A percentile compares a stretch with the other conserved stretches of the same genome.
Conservation (phyloP, 2,888 invertebrate species). For the Netelia melanura region DNA sequence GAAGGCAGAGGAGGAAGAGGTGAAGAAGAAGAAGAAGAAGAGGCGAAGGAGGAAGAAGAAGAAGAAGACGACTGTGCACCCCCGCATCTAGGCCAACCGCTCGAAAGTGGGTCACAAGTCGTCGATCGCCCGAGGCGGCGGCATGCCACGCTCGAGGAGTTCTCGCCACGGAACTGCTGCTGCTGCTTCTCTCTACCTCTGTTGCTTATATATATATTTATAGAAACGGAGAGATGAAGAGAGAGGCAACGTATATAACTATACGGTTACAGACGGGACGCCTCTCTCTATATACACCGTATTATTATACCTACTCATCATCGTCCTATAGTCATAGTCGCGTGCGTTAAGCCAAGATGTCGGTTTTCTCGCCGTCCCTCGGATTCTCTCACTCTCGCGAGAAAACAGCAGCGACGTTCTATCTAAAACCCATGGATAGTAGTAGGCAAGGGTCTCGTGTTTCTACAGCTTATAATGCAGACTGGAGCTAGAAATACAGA, state of each 20-base stretch:
- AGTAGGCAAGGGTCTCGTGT: not conserved
- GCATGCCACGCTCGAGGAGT: conserved; percentile 67
- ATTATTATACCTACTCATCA: conserved; percentile 66
- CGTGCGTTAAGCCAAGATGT: conserved; percentile 60
- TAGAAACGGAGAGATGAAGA: not conserved
- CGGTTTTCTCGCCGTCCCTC: conserved; percentile 48
- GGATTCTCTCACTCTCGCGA: conserved; percentile 1
- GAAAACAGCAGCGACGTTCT: conserved; percentile 38
- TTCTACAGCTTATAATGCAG: conserved; percentile 5
- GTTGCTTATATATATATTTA: conserved; percentile 10
- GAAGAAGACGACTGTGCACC: conserved; percentile 75
- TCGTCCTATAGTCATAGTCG: conserved; percentile 33
- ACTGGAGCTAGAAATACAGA: no score
- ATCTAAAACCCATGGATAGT: conserved; percentile 34
- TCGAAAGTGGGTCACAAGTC: conserved; percentile 82
- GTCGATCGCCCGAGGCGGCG: conserved; percentile 77
- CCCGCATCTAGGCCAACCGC: conserved; percentile 81
- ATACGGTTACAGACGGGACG: conserved; percentile 34
- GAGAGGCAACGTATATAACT: conserved; percentile 22
- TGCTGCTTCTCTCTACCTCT: conserved; percentile 34
- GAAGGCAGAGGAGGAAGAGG: conserved; percentile 56
- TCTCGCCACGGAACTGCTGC: conserved; percentile 70
- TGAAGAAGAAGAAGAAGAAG: conserved; percentile 53
- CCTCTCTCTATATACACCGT: conserved; percentile 39
- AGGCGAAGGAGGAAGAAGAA: conserved; percentile 47